Evolutionary conservation across 2,113 vertebrate species (phyloP).

Genomic region (Sarotherodon lohbergeri): DNA sequence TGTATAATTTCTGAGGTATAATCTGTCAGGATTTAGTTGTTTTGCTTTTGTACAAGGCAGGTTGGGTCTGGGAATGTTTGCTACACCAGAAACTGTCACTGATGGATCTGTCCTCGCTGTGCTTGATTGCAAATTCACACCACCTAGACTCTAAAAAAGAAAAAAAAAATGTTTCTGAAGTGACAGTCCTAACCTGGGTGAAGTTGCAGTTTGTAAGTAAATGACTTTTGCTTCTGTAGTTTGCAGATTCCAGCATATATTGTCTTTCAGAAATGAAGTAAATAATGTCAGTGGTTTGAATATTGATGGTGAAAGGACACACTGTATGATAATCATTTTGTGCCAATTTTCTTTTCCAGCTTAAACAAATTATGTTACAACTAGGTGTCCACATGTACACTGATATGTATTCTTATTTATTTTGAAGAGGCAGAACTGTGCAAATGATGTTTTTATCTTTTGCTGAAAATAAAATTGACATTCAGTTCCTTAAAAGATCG

Average conservation of each 20-base stretch:
- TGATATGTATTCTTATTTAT: constrained; percentile 68
- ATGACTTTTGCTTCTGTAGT: constrained; percentile 60
- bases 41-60: constrained; percentile 26
- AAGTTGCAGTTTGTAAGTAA: constrained; percentile 52
- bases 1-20: constrained; percentile 51
- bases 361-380: constrained; percentile 40
- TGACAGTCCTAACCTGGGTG: constrained; percentile 9
- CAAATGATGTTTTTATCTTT: constrained; percentile 71
- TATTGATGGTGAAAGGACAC: constrained; percentile 37
- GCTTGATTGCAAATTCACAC: constrained; percentile 27
- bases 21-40: constrained; percentile 24
- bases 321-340: constrained; percentile 59
- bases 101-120: constrained; percentile 13
- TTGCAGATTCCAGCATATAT: constrained; percentile 51
- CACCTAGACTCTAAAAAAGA: background rate
- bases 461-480: constrained; percentile 73
- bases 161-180: constrained; percentile 9
- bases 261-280: constrained; percentile 35
- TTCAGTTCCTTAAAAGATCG: constrained; percentile 58
- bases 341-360: constrained; percentile 32
- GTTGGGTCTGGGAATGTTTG: background rate
- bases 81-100: background rate
- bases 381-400: constrained; percentile 65
- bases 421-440: constrained; percentile 64
- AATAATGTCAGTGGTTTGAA: constrained; percentile 37